Conservation (phyloP, 2,113 vertebrate genomes). For the Pundamilia nyererei region DNA sequence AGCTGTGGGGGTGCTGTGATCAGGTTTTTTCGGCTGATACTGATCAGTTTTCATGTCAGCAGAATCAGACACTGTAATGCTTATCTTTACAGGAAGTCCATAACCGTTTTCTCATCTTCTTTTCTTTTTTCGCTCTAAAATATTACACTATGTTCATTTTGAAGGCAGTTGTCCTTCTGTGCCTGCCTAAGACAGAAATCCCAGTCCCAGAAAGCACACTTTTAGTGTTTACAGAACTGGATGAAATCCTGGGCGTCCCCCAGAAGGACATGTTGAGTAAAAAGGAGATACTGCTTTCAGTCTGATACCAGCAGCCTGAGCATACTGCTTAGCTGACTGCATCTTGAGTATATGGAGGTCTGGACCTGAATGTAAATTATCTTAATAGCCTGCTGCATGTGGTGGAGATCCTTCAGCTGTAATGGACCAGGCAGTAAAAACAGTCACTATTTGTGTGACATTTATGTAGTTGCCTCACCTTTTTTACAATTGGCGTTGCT, state of each 20-base stretch:
- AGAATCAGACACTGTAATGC: neutral
- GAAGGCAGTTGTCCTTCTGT: neutral
- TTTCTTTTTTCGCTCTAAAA: neutral
- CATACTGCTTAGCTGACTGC: neutral
- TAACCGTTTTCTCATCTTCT: neutral
- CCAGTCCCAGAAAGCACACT: neutral
- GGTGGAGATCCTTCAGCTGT: neutral
- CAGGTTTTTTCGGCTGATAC: neutral
- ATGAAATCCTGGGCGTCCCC: neutral
- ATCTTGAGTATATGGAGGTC: neutral
- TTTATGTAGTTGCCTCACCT: constrained; percentile 30
- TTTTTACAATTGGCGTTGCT: constrained; percentile 7
- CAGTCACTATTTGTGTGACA: constrained; percentile 11
- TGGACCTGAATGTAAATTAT: neutral
- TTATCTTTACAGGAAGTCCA: neutral
- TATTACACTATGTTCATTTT: neutral
- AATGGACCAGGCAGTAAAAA: constrained; percentile 21
- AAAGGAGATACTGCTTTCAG: neutral
- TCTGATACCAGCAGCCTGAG: neutral
- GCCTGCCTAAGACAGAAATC: neutral
- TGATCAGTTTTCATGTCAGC: neutral
- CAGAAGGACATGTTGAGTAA: neutral
- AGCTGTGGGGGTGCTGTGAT: neutral
- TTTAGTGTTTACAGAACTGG: neutral
- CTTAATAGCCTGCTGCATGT: neutral